Base-by-base conservation (phyloP, 1,140 invertebrate species). In the Achroia grisella region DNA sequence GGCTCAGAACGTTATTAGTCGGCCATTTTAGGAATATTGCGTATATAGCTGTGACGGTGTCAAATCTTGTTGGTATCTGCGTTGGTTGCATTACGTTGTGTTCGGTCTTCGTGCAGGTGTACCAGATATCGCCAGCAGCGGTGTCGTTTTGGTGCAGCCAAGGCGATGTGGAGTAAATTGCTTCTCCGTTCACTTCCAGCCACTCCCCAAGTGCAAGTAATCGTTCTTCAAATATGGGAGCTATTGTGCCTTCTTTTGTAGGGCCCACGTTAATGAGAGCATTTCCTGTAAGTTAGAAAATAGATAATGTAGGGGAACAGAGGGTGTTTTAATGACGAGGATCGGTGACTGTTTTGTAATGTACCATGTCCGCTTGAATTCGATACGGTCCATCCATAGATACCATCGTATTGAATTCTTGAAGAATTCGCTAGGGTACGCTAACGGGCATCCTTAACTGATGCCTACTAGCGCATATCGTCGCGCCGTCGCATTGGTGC, bases 211-310 rank as follows among this genome's bases (percentile, higher is more conserved):
- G 87, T 32, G 89, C 82, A 10, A 88, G 70, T 0, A 99, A 86
- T 48, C 97, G 87, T 67, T 98, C 95, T 87, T 98, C 91, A 79
- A 94, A 98, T 63, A 99, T 95, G 6, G 95, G 93, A 8, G 88
- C 68, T 44, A 99, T 97, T 2, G 89, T 91, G 1, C 97, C 97
- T 59, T 97, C 94, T 66, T 93, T 93, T 0, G 95, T 96, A 8
- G 97, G 97, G 1, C 97, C 96, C 12, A 98, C 89, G 74, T 98
- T 98, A 58, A 98, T 90, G 6, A 98, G 71, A 8, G 95, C 86
- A 83, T 98, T 98, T 14, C 93, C 92, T 88, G 76, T 31, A 46
- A 48, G 35, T 35, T 31, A n/a, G 9, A 31, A n/a, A n/a, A n/a
- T n/a, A n/a, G n/a, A n/a, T n/a, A n/a, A n/a, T n/a, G n/a, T n/a